Evolutionary conservation across 1,140 invertebrate species (phyloP).

Genomic region (Drosophila suzukii): DNA sequence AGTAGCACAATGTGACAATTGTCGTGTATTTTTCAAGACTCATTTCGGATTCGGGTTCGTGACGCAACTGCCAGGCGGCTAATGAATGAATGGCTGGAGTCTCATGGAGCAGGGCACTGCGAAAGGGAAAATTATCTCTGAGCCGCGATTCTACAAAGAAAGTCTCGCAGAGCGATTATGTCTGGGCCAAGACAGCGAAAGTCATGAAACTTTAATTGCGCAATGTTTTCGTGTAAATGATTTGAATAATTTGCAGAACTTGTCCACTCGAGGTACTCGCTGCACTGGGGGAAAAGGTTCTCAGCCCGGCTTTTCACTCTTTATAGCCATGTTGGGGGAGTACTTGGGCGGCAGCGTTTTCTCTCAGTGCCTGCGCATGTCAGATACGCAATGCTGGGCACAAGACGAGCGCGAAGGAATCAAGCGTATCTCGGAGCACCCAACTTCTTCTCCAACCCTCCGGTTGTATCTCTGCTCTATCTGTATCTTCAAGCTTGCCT

Average conservation of each 20-base stretch:
- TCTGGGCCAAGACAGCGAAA: slow-evolving; percentile 32
- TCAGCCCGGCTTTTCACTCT: background rate
- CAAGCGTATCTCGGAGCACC: slow-evolving; percentile 69
- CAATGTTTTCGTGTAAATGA: slow-evolving; percentile 45
- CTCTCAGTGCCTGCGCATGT: slow-evolving; percentile 53
- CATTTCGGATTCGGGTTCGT: slow-evolving; percentile 39
- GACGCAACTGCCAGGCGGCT: slow-evolving; percentile 53
- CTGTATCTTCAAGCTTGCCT: slow-evolving; percentile 78
- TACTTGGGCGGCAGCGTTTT: slow-evolving; percentile 2
- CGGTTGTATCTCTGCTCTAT: slow-evolving; percentile 35
- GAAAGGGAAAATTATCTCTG: slow-evolving; percentile 2
- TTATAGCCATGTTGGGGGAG: background rate
- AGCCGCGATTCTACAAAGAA: slow-evolving; percentile 43
- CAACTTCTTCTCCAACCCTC: slow-evolving; percentile 28
- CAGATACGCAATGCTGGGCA: slow-evolving; percentile 78
- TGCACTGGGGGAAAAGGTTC: slow-evolving; percentile 28
- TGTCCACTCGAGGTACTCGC: slow-evolving; percentile 14
- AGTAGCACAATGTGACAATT: slow-evolving; percentile 75
- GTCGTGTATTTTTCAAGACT: slow-evolving; percentile 57
- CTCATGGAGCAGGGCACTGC: slow-evolving; percentile 1
- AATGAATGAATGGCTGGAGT: slow-evolving; percentile 44
- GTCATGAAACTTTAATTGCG: slow-evolving; percentile 54
- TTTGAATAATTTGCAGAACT: slow-evolving; percentile 54
- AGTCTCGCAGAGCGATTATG: slow-evolving; percentile 43
- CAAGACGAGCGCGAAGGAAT: slow-evolving; percentile 73